These are phyloP conservation scores for Orbicella faveolata DNA, from an alignment of 64 coral and sea anemone genomes.

Conservation along the genomic window DNA sequence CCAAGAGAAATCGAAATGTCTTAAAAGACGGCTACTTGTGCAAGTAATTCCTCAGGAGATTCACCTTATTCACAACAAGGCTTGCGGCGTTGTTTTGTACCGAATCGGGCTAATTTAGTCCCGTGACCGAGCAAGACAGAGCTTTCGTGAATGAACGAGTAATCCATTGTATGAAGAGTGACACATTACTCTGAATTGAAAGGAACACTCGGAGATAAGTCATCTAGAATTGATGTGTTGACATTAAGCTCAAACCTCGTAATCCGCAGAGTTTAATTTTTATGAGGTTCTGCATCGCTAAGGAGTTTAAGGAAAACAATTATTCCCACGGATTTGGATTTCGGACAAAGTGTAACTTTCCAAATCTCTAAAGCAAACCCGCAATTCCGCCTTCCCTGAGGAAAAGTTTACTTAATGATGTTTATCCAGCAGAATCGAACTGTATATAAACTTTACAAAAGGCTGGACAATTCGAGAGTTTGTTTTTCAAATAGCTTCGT, in stretches of 20 bases:
- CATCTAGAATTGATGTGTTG: constrained; percentile 46
- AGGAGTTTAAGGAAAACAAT: background rate
- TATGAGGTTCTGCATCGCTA: constrained; percentile 22
- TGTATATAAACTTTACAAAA: background rate
- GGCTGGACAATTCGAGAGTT: background rate
- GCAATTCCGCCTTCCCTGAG: background rate
- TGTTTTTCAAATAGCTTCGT: background rate
- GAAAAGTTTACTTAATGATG: background rate
- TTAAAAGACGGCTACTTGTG: background rate
- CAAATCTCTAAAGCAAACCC: background rate
- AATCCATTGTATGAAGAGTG: constrained; percentile 41
- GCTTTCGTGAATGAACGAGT: constrained; percentile 36
- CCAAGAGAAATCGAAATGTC: background rate
- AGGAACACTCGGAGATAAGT: constrained; percentile 23
- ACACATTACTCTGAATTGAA: constrained; percentile 32
- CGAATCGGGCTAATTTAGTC: background rate
- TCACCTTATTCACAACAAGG: background rate
- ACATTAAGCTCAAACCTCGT: constrained; percentile 18
- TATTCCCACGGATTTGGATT: background rate
- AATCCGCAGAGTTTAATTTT: constrained; percentile 14
- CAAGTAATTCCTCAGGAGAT: background rate
- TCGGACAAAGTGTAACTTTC: background rate
- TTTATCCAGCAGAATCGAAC: background rate
- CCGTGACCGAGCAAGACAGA: background rate
- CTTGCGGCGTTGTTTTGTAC: background rate